These are phyloP conservation scores for Philantomba maxwellii DNA, from an alignment of 2,113 vertebrate species.

Conservation along the genomic window DNA sequence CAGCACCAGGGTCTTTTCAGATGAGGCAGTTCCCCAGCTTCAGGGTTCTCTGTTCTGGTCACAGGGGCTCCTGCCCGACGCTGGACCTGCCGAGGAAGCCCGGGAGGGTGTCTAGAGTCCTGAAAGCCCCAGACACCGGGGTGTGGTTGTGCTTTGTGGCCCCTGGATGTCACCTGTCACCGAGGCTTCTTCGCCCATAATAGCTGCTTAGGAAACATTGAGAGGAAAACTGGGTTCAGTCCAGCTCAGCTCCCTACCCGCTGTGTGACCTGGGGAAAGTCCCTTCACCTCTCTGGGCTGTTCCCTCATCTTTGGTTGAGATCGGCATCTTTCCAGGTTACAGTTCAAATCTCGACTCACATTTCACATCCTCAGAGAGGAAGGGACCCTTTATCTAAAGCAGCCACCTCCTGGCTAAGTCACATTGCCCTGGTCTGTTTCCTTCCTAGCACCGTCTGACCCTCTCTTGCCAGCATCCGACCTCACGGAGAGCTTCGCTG, in stretches of 20 bases:
- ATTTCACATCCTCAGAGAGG: background rate
- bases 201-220: background rate
- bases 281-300: background rate
- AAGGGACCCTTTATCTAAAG: background rate
- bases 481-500: background rate
- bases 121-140: background rate
- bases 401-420: background rate
- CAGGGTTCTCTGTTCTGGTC: background rate
- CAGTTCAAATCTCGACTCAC: background rate
- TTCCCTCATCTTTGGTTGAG: background rate
- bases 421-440: background rate
- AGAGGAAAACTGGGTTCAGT: background rate
- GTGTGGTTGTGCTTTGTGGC: background rate
- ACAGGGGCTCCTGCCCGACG: background rate
- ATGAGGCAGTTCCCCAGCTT: background rate
- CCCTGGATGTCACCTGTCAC: background rate
- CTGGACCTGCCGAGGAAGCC: background rate
- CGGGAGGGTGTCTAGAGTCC: background rate
- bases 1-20: background rate
- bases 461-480: background rate
- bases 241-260: fast-evolving
- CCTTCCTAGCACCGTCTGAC: background rate
- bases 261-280: background rate
- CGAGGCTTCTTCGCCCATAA: background rate
- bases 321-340: background rate